These are phyloP conservation scores for Onychorhynchus coronatus DNA, from an alignment of 2,113 vertebrate species.

Conservation along the genomic window DNA sequence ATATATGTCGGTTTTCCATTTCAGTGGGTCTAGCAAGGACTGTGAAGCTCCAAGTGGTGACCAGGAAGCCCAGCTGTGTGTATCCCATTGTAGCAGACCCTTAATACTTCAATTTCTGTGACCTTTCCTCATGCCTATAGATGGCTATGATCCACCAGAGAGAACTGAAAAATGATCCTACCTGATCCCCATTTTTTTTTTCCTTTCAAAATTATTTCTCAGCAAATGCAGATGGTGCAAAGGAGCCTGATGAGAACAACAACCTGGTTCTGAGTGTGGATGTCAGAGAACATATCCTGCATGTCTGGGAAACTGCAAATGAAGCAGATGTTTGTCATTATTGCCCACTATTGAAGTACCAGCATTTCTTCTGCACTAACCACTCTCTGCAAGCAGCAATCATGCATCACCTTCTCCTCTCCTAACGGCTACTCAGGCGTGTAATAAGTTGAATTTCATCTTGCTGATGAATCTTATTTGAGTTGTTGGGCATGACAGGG, in stretches of 20 bases:
- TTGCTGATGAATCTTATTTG: slow-evolving; percentile 38
- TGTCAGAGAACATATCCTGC: background rate
- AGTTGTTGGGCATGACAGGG: slow-evolving; percentile 14
- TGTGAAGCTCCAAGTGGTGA: background rate
- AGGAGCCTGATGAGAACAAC: background rate
- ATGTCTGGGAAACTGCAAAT: background rate
- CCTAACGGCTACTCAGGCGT: background rate
- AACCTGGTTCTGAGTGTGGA: background rate
- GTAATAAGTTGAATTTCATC: slow-evolving; percentile 46
- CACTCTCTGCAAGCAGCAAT: background rate
- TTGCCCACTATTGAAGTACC: background rate
- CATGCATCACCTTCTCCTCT: background rate
- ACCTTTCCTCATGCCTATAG: background rate
- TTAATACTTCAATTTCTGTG: background rate
- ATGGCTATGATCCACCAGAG: background rate
- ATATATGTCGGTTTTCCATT: background rate
- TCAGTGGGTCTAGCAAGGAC: background rate
- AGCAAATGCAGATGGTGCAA: slow-evolving; percentile 1
- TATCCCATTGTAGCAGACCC: background rate
- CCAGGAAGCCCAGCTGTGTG: background rate
- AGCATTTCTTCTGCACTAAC: background rate
- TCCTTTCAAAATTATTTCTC: background rate
- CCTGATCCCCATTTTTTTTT: background rate
- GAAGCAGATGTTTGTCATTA: slow-evolving; percentile 44
- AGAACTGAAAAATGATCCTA: background rate